phyloP scores from a whole-genome alignment of 2,797 vertebrate genomes.

The Neoniphon sammara region DNA sequence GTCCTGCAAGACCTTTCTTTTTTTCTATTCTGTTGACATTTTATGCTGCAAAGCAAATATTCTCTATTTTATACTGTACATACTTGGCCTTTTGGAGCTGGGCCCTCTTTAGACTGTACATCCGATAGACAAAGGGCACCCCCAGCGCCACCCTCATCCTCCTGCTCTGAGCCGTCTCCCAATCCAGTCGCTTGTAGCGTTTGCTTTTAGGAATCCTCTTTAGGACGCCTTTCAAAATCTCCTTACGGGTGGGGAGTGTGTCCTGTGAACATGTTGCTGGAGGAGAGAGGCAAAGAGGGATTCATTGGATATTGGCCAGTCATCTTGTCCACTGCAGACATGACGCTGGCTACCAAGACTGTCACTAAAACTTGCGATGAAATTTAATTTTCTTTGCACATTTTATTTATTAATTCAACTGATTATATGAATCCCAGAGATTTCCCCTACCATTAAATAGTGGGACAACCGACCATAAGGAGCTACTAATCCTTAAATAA shows the following conservation, averaged over 20 bases:
- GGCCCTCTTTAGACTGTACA: conserved; percentile 76
- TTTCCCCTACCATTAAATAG: background rate
- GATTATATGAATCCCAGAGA: background rate
- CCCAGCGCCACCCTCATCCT: conserved; percentile 71
- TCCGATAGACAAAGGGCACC: conserved; percentile 80
- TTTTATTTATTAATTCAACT: too few relatives aligned
- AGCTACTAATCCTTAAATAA: too few relatives aligned
- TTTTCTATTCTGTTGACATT: too few relatives aligned
- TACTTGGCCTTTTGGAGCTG: conserved; percentile 78
- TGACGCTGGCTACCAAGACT: too few relatives aligned
- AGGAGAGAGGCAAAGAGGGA: too few relatives aligned
- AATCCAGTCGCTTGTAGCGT: background rate
- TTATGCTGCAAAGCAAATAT: too few relatives aligned
- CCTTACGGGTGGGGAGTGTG: conserved; percentile 48
- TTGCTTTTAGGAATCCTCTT: conserved; percentile 66
- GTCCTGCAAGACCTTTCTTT: too few relatives aligned
- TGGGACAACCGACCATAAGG: too few relatives aligned
- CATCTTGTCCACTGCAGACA: too few relatives aligned
- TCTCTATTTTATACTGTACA: conserved; percentile 2
- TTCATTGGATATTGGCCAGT: too few relatives aligned
- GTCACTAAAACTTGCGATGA: too few relatives aligned
- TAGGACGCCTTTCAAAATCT: conserved; percentile 76
- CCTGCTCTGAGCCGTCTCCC: conserved; percentile 10
- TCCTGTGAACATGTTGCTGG: conserved; percentile 51
- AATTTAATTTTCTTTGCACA: too few relatives aligned